A percentile compares a stretch with the other conserved stretches of the same genome.
Conservation (phyloP, 2,888 invertebrate genomes). For the Gonocerus acuteangulatus region DNA sequence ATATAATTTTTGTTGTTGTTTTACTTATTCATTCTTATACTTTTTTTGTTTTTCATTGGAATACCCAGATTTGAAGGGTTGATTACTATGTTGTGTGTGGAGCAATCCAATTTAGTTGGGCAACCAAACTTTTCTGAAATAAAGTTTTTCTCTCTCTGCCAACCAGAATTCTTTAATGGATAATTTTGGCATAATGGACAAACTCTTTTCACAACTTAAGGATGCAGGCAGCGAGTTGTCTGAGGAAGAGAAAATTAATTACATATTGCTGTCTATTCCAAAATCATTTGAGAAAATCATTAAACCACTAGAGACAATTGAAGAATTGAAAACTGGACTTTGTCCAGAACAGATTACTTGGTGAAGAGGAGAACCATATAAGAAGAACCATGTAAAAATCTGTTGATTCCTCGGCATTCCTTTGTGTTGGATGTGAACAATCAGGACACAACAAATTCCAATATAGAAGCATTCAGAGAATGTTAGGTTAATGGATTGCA, state of each 20-base stretch:
- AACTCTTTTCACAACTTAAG: constrained; percentile 16
- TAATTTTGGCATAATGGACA: constrained; percentile 5
- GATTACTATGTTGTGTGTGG: no score
- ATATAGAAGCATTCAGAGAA: no score
- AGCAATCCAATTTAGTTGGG: no score
- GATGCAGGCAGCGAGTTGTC: constrained; percentile 1
- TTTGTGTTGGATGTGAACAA: neutral
- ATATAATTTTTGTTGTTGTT: no score
- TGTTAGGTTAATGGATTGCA: no score
- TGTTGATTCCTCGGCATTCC: constrained; percentile 2
- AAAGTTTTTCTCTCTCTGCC: no score
- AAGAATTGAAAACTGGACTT: neutral
- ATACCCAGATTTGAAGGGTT: no score
- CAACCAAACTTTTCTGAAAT: no score
- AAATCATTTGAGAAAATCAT: constrained; percentile 14
- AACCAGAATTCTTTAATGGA: constrained; percentile 9
- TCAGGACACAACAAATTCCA: constrained; percentile 5
- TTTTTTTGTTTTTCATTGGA: no score
- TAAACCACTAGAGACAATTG: constrained; percentile 1
- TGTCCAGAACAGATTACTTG: constrained; percentile 3
- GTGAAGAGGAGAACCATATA: constrained; percentile 4
- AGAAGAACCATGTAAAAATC: neutral
- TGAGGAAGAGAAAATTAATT: constrained; percentile 6
- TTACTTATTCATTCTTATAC: no score
- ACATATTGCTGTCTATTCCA: constrained; percentile 7